Evolutionary conservation across 2,113 vertebrate genomes (phyloP).

Genomic region (Chloropsis cyanopogon): DNA sequence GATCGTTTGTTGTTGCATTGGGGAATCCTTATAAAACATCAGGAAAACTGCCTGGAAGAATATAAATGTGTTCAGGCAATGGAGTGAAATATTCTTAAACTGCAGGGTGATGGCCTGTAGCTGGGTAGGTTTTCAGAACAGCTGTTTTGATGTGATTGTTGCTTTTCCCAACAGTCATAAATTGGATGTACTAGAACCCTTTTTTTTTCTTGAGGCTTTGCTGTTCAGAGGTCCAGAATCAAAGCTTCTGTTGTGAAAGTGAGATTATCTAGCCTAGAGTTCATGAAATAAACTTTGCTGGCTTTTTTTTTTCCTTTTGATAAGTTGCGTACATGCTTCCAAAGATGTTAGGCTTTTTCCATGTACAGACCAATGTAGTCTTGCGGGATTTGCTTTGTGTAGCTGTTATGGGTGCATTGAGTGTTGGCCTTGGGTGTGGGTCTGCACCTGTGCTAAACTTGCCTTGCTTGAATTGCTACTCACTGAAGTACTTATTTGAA

Average conservation of each 20-base stretch:
- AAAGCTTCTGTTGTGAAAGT: background rate
- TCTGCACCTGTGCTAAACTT: background rate
- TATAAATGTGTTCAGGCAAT: slow-evolving; percentile 46
- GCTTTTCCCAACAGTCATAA: slow-evolving; percentile 2
- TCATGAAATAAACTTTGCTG: background rate
- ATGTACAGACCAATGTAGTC: rapidly evolving
- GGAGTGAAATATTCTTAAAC: slow-evolving; percentile 46
- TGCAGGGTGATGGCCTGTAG: slow-evolving; percentile 20
- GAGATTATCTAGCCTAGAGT: background rate
- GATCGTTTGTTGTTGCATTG: slow-evolving; percentile 52
- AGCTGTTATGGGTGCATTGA: rapidly evolving
- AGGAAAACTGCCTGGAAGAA: slow-evolving; percentile 51
- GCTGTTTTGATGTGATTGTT: slow-evolving; percentile 11
- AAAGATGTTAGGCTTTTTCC: background rate
- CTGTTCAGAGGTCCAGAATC: background rate
- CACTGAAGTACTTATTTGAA: background rate
- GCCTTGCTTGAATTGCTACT: background rate
- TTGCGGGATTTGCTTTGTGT: background rate
- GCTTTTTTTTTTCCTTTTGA: background rate
- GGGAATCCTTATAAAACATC: slow-evolving; percentile 63
- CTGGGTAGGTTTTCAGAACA: slow-evolving; percentile 3
- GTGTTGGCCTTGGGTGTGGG: background rate
- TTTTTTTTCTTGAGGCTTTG: background rate
- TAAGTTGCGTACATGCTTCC: background rate
- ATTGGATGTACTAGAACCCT: background rate